Base-by-base conservation (phyloP, 2,888 invertebrate species). In the Toxonevra muliebris region DNA sequence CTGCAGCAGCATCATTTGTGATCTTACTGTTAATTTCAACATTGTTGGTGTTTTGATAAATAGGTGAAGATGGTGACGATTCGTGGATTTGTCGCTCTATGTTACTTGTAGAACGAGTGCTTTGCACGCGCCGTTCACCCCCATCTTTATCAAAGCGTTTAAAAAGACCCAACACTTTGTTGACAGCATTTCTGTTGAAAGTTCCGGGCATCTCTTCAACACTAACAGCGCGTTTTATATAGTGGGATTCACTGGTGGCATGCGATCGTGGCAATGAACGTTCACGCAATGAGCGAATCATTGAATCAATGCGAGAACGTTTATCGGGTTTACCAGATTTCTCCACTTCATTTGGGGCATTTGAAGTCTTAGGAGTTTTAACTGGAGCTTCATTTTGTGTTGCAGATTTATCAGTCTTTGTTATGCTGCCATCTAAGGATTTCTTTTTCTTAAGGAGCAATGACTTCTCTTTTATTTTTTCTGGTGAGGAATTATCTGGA, bases 151-250 rank as follows among this genome's bases (percentile, higher is more conserved):
- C 89, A 81, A 89, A 89, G 82, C 91, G 92, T 74, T 91, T 92
- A 75, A 94, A 93, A 3, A 94, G 85, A 0, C 93, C 93, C 67
- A 94, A 84, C 55, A 94, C 93, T 76, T 90, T 89, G 79, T 90
- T 91, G 0, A 93, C 93, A 3, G 92, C 91, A 12, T 90, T 90
- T 77, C 89, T 89, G 57, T 88, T 89, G 57, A 88, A 87, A 20
- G 83, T 84, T 41, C 84, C 86, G 45, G 89, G 87, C 66, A 91
- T 87, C 76, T 92, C 90, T 73, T 92, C 91, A 19, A 91, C 87
- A 48, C 93, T 92, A 30, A 91, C 90, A 4, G 92, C 92, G 72
- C 92, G 86, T 82, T 91, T 92, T 55, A 91, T 89, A 41, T 90
- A 86, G 73, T 89, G 89, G 1, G 90, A 90, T 82, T 89, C 90